phyloP scores from a whole-genome alignment of 2,888 invertebrate genomes.

The Aphrophora alni region DNA sequence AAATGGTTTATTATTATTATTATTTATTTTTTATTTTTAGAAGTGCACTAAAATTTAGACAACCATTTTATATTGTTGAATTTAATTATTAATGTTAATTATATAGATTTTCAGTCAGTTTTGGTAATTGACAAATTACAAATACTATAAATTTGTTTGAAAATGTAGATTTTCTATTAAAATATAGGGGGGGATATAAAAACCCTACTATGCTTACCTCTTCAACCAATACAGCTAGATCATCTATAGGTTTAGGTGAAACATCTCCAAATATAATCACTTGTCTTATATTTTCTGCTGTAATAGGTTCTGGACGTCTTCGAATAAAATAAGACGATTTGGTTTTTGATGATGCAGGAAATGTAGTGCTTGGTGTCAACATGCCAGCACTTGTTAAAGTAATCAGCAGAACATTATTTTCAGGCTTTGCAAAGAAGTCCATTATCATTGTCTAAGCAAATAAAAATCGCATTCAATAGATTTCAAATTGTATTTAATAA shows the following conservation, averaged over 20 bases:
- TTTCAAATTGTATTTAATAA: too few species aligned
- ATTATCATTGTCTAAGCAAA: slow-evolving; percentile 61
- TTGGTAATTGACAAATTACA: too few species aligned
- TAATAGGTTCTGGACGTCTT: slow-evolving; percentile 66
- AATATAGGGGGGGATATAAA: too few species aligned
- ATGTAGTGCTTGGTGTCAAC: slow-evolving; percentile 69
- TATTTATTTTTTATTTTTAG: too few species aligned
- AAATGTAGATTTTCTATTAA: too few species aligned
- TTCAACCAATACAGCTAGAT: slow-evolving; percentile 71
- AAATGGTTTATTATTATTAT: too few species aligned
- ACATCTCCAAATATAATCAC: slow-evolving; percentile 73
- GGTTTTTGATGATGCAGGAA: slow-evolving; percentile 66
- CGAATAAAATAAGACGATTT: slow-evolving; percentile 83
- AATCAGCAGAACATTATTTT: slow-evolving; percentile 64
- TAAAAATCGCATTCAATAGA: too few species aligned
- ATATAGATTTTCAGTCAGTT: too few species aligned
- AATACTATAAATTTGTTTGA: too few species aligned
- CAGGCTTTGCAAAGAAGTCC: slow-evolving; percentile 62
- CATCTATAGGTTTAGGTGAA: slow-evolving; percentile 72
- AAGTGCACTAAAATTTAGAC: too few species aligned
- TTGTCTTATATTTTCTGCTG: slow-evolving; percentile 64
- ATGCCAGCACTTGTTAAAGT: slow-evolving; percentile 67
- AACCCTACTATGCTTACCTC: slow-evolving; percentile 62
- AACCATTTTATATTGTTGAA: too few species aligned
- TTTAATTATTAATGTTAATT: too few species aligned